phyloP scores from a whole-genome alignment of 2,797 vertebrate species.

The Natrix natrix region DNA sequence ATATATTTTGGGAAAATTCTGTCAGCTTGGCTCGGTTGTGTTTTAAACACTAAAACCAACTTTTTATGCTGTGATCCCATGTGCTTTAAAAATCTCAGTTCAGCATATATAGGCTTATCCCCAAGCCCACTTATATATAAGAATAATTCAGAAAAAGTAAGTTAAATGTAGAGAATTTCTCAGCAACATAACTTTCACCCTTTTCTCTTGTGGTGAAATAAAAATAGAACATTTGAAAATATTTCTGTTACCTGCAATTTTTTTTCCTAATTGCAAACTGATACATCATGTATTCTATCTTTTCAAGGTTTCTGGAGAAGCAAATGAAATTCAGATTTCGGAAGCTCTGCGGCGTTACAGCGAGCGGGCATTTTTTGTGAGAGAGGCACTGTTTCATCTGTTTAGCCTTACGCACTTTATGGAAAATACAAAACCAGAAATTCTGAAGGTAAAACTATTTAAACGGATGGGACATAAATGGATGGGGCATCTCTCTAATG shows the following conservation, averaged over 20 bases:
- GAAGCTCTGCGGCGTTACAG: conserved; percentile 95
- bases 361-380: conserved; percentile 94
- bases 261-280: not conserved
- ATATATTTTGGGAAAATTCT: not conserved
- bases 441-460: conserved; percentile 84
- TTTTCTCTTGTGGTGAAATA: not conserved
- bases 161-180: not conserved
- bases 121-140: not conserved
- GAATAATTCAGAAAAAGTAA: not conserved
- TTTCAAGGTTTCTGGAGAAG: conserved; percentile 92
- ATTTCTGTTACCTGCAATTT: conserved; percentile 9
- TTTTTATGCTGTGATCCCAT: not conserved
- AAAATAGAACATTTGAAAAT: conserved; percentile 13
- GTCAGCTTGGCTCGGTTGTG: not conserved
- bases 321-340: conserved; percentile 95
- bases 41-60: not conserved
- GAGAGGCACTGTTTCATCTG: conserved; percentile 96
- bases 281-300: conserved; percentile 27
- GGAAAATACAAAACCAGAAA: conserved; percentile 95
- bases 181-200: not conserved
- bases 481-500: not conserved
- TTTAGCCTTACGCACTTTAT: conserved; percentile 96
- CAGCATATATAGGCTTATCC: not conserved
- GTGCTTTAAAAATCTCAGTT: not conserved
- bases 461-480: not conserved